Evolutionary conservation across 2,113 vertebrate species (phyloP), one percentile per base, ranked within the genome.

Genomic region (Chloropsis hardwickii): DNA sequence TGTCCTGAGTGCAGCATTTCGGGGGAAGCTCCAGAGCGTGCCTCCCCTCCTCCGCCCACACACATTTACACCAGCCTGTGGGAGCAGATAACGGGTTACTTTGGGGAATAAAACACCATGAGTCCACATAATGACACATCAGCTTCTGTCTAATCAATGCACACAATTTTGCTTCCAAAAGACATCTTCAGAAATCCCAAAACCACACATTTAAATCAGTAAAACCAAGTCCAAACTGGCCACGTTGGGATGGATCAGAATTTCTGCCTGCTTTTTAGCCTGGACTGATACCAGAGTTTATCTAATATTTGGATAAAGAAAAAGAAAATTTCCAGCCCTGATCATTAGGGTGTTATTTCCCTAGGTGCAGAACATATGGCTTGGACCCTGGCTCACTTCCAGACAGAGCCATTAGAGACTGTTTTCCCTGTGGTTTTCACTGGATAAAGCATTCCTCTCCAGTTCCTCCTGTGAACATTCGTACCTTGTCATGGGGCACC

Each of bases 321-420:
- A 60, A 61, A 76, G 13, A 51, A 74, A 40, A 15, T 10, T 37
- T 42, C 45, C 56, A 57, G 27, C 14, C 62, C 56, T 78, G n/a
- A 57, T 76, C 28, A 45, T 71, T 67, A 45, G 1, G 2, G 4
- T 83, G 51, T 48, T 85, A 37, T 78, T 84, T 11, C 70, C 40
- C 45, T 48, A 76, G 14, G 13, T 90, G 57, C 54, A 94, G 50
- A 94, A 84, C 47, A 94, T 74, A 85, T 15, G 70, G 84, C 23
- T 94, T 77, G 27, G 33, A 64, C 81, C 19, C 33, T 95, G 89
- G 53, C 84, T 69, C 21, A 50, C 45, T 85, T 85, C 94, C 91
- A 94, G 58, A n/a, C 14, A 27, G 51, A 87, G 53, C 72, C 90
- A 91, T 87, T 91, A 80, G 3, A 0, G 80, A 72, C 61, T 50